These are phyloP conservation scores for Bucco capensis DNA, from an alignment of 2,113 vertebrate genomes.

Conservation along the genomic window DNA sequence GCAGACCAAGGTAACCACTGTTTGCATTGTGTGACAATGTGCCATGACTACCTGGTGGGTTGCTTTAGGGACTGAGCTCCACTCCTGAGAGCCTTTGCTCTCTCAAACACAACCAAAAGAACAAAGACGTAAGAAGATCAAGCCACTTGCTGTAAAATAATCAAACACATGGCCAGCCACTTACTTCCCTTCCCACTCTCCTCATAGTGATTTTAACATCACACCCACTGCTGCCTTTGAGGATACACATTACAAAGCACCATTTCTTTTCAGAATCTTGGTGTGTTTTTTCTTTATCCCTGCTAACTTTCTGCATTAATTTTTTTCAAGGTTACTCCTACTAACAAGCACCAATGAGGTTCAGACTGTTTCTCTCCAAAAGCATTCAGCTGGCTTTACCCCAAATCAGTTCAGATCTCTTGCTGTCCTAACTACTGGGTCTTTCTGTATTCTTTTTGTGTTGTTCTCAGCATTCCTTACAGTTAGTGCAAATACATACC, in stretches of 20 bases:
- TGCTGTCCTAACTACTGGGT: not conserved
- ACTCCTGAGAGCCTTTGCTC: fast-evolving
- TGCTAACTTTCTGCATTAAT: not conserved
- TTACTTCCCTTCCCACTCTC: not conserved
- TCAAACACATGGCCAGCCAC: not conserved
- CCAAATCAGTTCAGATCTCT: not conserved
- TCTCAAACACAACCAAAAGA: not conserved
- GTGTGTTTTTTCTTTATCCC: not conserved
- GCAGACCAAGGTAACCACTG: fast-evolving
- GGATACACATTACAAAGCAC: not conserved
- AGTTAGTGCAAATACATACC: not conserved
- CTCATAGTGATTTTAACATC: not conserved
- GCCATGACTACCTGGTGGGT: not conserved
- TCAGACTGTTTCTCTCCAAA: not conserved
- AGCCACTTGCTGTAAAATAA: not conserved
- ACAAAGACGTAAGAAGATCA: not conserved
- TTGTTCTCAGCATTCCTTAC: not conserved
- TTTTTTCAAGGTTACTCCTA: not conserved
- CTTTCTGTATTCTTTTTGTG: not conserved
- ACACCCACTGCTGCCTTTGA: not conserved
- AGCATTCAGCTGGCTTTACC: not conserved
- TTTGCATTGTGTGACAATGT: fast-evolving
- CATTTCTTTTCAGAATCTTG: not conserved
- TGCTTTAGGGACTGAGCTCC: not conserved
- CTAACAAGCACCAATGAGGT: not conserved